phyloP scores from a whole-genome alignment of 2,888 invertebrate species.

The Lissocephala sabroskyi region DNA sequence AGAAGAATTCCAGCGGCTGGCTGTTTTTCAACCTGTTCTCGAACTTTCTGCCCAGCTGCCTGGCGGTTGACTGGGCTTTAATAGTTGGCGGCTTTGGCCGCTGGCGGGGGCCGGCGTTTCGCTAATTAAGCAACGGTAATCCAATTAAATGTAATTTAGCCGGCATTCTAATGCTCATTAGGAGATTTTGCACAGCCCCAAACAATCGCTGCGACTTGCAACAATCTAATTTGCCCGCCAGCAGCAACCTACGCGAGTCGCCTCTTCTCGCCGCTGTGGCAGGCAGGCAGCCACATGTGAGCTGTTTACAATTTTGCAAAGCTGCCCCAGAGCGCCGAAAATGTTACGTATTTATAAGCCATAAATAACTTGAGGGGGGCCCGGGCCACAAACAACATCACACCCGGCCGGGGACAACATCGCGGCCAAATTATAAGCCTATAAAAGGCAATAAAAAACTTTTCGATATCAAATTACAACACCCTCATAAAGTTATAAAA shows the following conservation, averaged over 20 bases:
- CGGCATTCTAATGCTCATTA: conserved; percentile 50
- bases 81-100: too few relatives aligned
- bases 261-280: background rate
- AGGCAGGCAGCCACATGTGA: conserved; percentile 8
- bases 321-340: conserved; percentile 13
- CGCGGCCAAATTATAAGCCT: conserved; percentile 65
- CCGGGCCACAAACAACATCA: conserved; percentile 15
- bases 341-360: conserved; percentile 54
- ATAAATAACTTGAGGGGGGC: conserved; percentile 47
- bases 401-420: conserved; percentile 38
- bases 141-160: conserved; percentile 52
- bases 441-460: conserved; percentile 63
- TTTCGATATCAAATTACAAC: conserved; percentile 62
- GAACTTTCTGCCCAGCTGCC: too few relatives aligned
- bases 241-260: too few relatives aligned
- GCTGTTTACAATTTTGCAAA: conserved; percentile 45
- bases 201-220: too few relatives aligned
- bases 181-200: conserved; percentile 44
- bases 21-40: too few relatives aligned
- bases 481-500: conserved; percentile 63
- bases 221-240: too few relatives aligned
- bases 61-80: too few relatives aligned
- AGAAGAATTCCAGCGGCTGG: too few relatives aligned
- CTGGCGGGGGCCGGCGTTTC: conserved; percentile 4
- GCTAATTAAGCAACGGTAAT: conserved; percentile 20